Evolutionary conservation across 2,888 invertebrate genomes (phyloP), one percentile per base, ranked within the genome.

Genomic region (Zygothrica quintamaculata): DNA sequence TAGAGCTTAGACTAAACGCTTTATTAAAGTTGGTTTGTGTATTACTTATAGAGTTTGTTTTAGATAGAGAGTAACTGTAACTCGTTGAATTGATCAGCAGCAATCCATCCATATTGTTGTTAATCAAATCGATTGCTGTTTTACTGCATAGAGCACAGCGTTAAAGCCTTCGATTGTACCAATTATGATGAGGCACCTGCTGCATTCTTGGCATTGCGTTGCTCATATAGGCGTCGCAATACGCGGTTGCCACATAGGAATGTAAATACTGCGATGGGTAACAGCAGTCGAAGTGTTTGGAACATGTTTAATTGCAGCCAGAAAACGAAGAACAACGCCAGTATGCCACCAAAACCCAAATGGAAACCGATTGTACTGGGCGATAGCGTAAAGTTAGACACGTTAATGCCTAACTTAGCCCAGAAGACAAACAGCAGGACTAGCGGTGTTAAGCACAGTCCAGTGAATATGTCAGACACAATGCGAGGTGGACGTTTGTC

Each of bases 281-380:
- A 92, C 82, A 99, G 93, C 92, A 97, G 97, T 79, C 97, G 95
- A 84, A 98, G 92, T 12, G 99, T 98, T 75, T 95, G 94, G 92
- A 99, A 99, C 99, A 99, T 99, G 88, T 97, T 95, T 81, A 99
- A 92, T 89, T 95, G 93, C 78, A 98, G 92, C 98, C 99, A 99
- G 92, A 99, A 98, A 84, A 96, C 91, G 51, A 94, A 95, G 92
- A 98, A 99, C 53, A 99, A 93, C 0, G 92, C 93, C 87, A 99
- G 95, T 57, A 98, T 97, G 94, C 97, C 95, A 90, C 95, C 97
- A 34, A 99, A 93, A 58, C 98, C 96, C 1, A 95, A 77, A 90
- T 99, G 99, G 92, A 99, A 99, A 34, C 96, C 93, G 42, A 98
- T 90, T n/a, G 97, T 95, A 89, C 95, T 95, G 50, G 95, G 91